phyloP scores from a whole-genome alignment of 2,113 vertebrate species.

The Vombatus ursinus region DNA sequence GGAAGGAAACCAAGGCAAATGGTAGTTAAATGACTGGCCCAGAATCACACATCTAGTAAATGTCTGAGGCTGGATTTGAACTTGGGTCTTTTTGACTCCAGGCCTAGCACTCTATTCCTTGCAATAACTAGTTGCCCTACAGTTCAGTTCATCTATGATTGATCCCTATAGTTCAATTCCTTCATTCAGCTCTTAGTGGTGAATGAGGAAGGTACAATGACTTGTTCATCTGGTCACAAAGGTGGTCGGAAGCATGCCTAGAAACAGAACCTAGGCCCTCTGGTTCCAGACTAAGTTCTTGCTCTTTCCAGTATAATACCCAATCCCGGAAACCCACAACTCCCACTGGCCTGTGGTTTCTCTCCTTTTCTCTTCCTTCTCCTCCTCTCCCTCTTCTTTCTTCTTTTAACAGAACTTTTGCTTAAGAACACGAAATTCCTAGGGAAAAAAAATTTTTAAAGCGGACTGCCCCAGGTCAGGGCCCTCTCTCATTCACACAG shows the following conservation, averaged over 20 bases:
- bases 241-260: background rate
- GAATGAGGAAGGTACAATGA: background rate
- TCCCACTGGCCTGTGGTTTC: background rate
- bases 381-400: background rate
- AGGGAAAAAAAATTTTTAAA: background rate
- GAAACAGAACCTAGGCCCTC: background rate
- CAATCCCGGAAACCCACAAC: background rate
- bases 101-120: background rate
- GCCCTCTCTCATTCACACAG: background rate
- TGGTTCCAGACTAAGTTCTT: background rate
- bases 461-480: background rate
- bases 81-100: background rate
- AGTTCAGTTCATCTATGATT: background rate
- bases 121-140: background rate
- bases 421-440: background rate
- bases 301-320: fast-evolving
- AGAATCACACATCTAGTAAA: background rate
- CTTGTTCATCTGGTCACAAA: background rate
- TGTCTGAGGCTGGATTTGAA: background rate
- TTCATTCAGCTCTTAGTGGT: background rate
- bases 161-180: background rate
- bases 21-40: background rate
- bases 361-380: background rate
- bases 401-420: background rate
- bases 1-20: background rate